Evolutionary conservation across 2,888 invertebrate genomes (phyloP), one percentile per base, ranked within the genome.

Genomic region (Philereme vetulata): DNA sequence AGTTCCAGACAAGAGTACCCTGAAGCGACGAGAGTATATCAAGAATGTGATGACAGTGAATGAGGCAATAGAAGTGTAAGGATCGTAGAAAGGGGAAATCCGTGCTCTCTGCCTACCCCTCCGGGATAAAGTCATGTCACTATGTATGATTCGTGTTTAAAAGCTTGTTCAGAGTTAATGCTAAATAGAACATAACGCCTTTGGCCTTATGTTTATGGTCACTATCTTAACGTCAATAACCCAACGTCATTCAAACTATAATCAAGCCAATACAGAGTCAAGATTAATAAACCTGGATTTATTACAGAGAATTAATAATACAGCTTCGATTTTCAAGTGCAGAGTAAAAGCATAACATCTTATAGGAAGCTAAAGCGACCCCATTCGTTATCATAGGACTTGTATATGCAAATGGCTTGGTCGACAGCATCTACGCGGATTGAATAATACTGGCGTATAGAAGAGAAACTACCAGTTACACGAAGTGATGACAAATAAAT

Each of bases 361-460:
- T 64, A 65, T 64, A 69, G 68, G 71, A 70, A 67, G 70, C 64
- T 47, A 58, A 66, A 58, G 56, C 75, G 77, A 78, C 75, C 76
- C 72, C 71, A 78, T 81, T 82, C 81, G 78, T 81, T 82, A 80
- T 81, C 81, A 75, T 68, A 62, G 60, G 67, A 74, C 80, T 76
- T 82, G 82, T 82, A 77, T 81, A 87, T 87, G 87, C 87, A 86
- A 87, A 88, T 86, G 77, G 74, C 81, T 78, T 77, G 75, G 72
- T 72, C 75, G 65, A 68, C 65, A 64, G 59, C 66, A 55, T 61
- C 67, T 53, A 64, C 72, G 10, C 50, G 46, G 35, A 50, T 33
- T 46, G 4, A 53, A 35, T 43, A 46, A 34, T 45, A 32, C 7
- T 21, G 3, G 4, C 4, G 36, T 9, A 36, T 49, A 53, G 61